A percentile compares a stretch with the other conserved stretches of the same genome.
phyloP scores from a whole-genome alignment of 2,113 vertebrate species.

The Notothenia rossii region DNA sequence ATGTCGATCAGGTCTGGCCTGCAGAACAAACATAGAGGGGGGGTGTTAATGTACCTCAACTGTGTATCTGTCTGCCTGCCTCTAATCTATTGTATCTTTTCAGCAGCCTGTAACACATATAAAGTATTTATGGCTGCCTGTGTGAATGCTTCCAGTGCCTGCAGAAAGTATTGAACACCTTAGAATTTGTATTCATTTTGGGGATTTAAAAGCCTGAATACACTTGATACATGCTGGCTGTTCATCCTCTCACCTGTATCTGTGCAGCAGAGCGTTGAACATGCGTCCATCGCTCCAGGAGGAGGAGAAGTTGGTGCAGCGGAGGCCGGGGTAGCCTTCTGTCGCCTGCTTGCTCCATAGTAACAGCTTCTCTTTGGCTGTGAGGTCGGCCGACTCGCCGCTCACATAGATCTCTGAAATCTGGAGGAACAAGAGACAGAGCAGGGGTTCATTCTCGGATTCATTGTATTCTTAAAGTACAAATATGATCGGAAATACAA shows the following conservation, averaged over 20 bases:
- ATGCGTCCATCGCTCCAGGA: slow-evolving; percentile 96
- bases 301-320: slow-evolving; percentile 96
- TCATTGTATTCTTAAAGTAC: not conserved
- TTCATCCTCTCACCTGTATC: slow-evolving; percentile 88
- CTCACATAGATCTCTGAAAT: slow-evolving; percentile 99
- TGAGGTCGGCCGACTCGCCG: slow-evolving; percentile 95
- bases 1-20: slow-evolving; percentile 98
- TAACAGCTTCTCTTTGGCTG: slow-evolving; percentile 97
- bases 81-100: not conserved
- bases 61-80: too few relatives aligned
- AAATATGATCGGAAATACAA: not conserved
- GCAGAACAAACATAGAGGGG: slow-evolving; percentile 34
- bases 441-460: not conserved
- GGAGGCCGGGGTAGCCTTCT: slow-evolving; percentile 93
- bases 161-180: not conserved
- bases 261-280: slow-evolving; percentile 99
- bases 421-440: slow-evolving; percentile 73
- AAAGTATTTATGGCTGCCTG: not conserved
- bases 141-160: not conserved
- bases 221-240: not conserved
- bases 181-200: not conserved
- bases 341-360: slow-evolving; percentile 96
- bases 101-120: not conserved
- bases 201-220: not conserved
- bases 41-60: not conserved